A percentile compares a stretch with the other conserved stretches of the same genome.
Conservation (phyloP, 1,140 invertebrate genomes). For the Bicyclus anynana region DNA sequence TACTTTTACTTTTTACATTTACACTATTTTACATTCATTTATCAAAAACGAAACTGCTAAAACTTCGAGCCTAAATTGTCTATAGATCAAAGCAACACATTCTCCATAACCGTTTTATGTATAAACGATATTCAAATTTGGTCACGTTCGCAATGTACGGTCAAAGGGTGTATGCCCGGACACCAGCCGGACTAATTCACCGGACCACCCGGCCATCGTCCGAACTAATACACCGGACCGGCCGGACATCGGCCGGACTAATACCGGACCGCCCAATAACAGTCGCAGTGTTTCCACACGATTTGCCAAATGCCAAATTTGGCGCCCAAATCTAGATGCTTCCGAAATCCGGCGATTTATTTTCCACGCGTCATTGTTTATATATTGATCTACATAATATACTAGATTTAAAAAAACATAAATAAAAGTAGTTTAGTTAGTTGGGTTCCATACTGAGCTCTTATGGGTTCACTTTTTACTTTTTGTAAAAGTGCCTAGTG, state of each 20-base stretch:
- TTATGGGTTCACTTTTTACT: too few species aligned
- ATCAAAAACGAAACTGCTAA: too few species aligned
- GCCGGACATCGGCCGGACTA: slow-evolving; percentile 19
- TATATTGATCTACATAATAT: neutral
- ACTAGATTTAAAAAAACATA: too few species aligned
- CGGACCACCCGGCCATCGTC: slow-evolving; percentile 15
- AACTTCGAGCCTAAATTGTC: neutral
- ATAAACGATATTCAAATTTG: slow-evolving; percentile 7
- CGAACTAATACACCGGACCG: slow-evolving; percentile 23
- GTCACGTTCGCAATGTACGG: slow-evolving; percentile 16
- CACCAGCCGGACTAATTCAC: slow-evolving; percentile 24
- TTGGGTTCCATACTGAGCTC: too few species aligned
- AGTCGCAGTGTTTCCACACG: slow-evolving; percentile 32
- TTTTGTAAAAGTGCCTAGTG: too few species aligned
- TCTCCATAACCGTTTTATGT: neutral
- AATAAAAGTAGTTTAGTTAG: too few species aligned
- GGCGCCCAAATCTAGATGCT: slow-evolving; percentile 28
- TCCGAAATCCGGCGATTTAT: slow-evolving; percentile 29
- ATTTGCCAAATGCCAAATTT: slow-evolving; percentile 33
- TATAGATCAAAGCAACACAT: neutral
- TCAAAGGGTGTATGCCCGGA: slow-evolving; percentile 14
- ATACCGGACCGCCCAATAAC: slow-evolving; percentile 32
- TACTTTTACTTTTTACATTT: too few species aligned
- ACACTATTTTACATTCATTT: too few species aligned
- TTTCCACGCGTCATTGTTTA: slow-evolving; percentile 33